Conservation (phyloP, 2,888 invertebrate species). For the Antitype chi region DNA sequence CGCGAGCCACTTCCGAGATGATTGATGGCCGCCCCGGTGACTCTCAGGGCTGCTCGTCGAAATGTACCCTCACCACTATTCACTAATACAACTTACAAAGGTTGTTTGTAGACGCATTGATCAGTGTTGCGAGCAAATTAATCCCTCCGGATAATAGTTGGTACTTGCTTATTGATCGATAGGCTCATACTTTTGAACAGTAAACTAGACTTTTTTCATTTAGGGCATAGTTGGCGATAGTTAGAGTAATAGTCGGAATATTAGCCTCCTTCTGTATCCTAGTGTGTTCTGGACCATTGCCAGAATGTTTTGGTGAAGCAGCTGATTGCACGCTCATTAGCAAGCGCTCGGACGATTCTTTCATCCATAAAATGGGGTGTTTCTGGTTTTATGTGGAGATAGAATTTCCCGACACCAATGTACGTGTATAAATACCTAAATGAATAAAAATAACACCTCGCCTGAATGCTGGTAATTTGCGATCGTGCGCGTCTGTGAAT, state of each 20-base stretch:
- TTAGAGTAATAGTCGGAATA: slow-evolving; percentile 41
- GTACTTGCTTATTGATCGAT: slow-evolving; percentile 77
- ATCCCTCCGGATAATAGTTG: slow-evolving; percentile 75
- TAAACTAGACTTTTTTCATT: slow-evolving; percentile 42
- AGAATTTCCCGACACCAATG: slow-evolving; percentile 48
- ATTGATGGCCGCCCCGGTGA: slow-evolving; percentile 80
- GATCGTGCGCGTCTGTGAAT: slow-evolving; percentile 55
- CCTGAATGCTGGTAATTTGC: slow-evolving; percentile 61
- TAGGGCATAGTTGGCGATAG: slow-evolving; percentile 27
- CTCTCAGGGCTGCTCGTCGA: slow-evolving; percentile 70
- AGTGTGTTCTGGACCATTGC: slow-evolving; percentile 49
- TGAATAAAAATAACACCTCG: slow-evolving; percentile 58
- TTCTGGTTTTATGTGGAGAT: slow-evolving; percentile 52
- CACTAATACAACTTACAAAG: slow-evolving; percentile 65
- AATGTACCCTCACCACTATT: slow-evolving; percentile 69
- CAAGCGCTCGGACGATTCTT: slow-evolving; percentile 60
- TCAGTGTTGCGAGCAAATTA: slow-evolving; percentile 76
- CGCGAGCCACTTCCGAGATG: slow-evolving; percentile 69
- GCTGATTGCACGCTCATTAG: slow-evolving; percentile 63
- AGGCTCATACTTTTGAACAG: slow-evolving; percentile 43
- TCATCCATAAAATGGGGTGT: slow-evolving; percentile 59
- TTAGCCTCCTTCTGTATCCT: slow-evolving; percentile 35
- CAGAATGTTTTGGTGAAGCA: slow-evolving; percentile 59
- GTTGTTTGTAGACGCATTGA: slow-evolving; percentile 73
- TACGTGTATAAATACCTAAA: slow-evolving; percentile 49